Percentiles rank a stretch among this genome's conserved stretches.
Evolutionary conservation across 1,140 invertebrate species (phyloP).

Genomic region (Acyrthosiphon pisum): DNA sequence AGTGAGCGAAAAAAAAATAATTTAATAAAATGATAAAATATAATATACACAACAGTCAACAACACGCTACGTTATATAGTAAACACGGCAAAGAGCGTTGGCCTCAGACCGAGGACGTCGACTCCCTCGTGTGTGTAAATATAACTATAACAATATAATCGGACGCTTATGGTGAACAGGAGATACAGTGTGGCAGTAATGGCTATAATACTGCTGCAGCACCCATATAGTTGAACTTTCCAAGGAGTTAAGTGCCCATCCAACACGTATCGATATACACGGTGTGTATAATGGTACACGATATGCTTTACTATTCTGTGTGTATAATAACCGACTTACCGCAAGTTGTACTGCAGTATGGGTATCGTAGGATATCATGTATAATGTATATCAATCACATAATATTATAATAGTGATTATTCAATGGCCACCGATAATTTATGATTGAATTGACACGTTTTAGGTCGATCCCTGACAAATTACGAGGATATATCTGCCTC

Average conservation of each 20-base stretch:
- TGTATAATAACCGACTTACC: neutral
- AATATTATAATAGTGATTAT: neutral
- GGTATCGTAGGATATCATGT: neutral
- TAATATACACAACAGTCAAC: neutral
- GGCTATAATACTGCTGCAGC: too few species aligned
- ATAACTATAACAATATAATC: neutral
- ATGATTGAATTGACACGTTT: neutral
- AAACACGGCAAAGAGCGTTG: constrained; percentile 48
- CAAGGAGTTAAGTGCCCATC: neutral
- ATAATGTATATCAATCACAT: neutral
- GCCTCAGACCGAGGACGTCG: constrained; percentile 53
- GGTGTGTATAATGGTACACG: neutral
- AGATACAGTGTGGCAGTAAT: neutral
- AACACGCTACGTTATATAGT: neutral
- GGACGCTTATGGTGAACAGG: neutral
- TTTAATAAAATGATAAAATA: neutral
- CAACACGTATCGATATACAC: neutral
- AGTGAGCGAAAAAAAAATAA: neutral
- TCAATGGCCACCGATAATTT: neutral
- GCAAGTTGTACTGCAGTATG: neutral
- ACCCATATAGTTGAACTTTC: neutral
- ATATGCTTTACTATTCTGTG: neutral
- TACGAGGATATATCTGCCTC: neutral
- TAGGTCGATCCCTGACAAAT: neutral
- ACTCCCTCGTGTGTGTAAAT: constrained; percentile 41